Base-by-base conservation (phyloP, 2,888 invertebrate species). In the Zhengitettix transpicula region DNA sequence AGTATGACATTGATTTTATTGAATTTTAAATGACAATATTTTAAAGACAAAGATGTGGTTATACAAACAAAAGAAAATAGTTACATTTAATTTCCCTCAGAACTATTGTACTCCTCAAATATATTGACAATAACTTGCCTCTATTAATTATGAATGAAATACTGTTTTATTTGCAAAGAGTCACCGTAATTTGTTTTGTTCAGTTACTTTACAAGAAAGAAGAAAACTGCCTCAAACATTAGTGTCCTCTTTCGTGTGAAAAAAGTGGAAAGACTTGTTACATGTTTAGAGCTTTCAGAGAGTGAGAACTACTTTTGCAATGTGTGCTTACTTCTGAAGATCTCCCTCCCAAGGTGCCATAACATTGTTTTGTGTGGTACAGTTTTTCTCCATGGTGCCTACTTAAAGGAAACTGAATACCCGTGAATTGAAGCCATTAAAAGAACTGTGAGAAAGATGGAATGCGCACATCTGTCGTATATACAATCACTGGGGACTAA, bases 371-470 rank as follows among this genome's bases (percentile, higher is more conserved):
- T 52, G 42, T 58, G 55, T 52, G n/a, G 56, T 55, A 57, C 51
- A 57, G 57, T 61, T 54, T 59, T 61, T 61, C 57, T 61, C 61
- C 59, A 61, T 58, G 61, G 61, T 61, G 61, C 61, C 61, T 61
- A 61, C 61, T 61, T 59, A 58, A 59, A 53, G 47, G 52, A 47
- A 57, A 57, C 40, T 42, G 11, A 42, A 16, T 55, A 58, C 53
- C 42, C 42, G 28, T 40, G 47, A 41, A 47, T 55, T 47, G 15
- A 58, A 42, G 47, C 28, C 28, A 28, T 41, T 52, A 17, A 42
- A 57, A 47, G 40, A 57, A 57, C 28, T 14, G 41, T 42, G 41
- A 55, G 59, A 52, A 51, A 55, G 17, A 56, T 41, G 42, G 44
- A 55, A 59, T 56, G 28, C 60, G 60, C 60, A 60, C 60, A 60